These are phyloP conservation scores for Oceanites oceanicus DNA, from an alignment of 2,113 vertebrate genomes.

Conservation along the genomic window DNA sequence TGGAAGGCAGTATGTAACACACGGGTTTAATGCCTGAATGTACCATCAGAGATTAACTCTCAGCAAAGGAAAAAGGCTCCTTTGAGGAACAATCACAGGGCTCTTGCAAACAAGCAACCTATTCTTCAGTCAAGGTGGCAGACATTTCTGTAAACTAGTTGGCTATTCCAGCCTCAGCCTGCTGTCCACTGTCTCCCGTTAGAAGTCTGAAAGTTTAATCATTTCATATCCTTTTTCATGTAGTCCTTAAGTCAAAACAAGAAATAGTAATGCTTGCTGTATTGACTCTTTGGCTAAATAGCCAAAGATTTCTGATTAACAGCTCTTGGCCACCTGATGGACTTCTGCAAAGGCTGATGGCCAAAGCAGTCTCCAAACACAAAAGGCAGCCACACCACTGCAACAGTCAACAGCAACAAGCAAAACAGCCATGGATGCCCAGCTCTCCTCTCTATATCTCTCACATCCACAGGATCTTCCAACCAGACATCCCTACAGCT, in stretches of 20 bases:
- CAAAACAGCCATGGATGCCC: background rate
- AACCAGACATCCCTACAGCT: background rate
- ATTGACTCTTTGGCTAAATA: background rate
- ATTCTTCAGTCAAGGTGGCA: background rate
- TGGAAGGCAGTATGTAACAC: accelerated
- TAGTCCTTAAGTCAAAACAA: background rate
- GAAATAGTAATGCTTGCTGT: background rate
- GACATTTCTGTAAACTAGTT: background rate
- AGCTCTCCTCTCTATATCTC: background rate
- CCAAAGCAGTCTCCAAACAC: background rate
- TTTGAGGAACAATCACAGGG: background rate
- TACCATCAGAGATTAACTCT: background rate
- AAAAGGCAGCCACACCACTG: background rate
- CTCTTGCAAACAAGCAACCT: background rate
- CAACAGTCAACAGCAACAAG: background rate
- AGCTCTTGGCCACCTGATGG: background rate
- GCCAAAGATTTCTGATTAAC: background rate
- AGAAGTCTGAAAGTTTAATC: background rate
- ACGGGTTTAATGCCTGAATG: background rate
- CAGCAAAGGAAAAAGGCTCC: background rate
- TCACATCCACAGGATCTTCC: background rate
- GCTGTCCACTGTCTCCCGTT: background rate
- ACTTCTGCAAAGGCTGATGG: background rate
- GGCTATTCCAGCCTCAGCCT: background rate
- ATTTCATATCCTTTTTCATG: background rate